phyloP scores from a whole-genome alignment of 2,797 vertebrate genomes.

The Arrhamphus sclerolepis region DNA sequence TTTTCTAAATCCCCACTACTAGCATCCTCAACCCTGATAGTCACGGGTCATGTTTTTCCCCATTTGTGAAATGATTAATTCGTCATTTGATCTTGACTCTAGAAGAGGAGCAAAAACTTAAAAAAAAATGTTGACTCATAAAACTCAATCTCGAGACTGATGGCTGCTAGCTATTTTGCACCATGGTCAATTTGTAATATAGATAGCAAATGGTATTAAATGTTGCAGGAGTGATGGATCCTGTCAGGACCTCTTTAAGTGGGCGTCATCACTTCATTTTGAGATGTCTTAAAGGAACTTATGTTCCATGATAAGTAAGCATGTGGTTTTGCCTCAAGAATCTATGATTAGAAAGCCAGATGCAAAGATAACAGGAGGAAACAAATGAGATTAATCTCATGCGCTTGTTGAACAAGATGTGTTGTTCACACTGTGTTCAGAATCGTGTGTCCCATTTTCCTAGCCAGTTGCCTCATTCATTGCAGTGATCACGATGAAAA shows the following conservation, averaged over 20 bases:
- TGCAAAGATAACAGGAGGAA: conserved; percentile 44
- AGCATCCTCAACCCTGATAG: conserved; percentile 57
- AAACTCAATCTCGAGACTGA: conserved; percentile 23
- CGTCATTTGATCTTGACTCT: conserved; percentile 69
- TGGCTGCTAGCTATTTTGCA: conserved; percentile 21
- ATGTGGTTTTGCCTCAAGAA: conserved; percentile 16
- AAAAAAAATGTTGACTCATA: conserved; percentile 36
- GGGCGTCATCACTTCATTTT: conserved; percentile 48
- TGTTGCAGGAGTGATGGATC: conserved; percentile 45
- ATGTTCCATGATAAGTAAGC: conserved; percentile 35
- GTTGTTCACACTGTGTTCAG: conserved; percentile 5
- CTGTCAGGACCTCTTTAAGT: conserved; percentile 36
- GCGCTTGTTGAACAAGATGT: conserved; percentile 21
- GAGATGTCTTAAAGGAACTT: conserved; percentile 17
- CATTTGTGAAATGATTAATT: conserved; percentile 58
- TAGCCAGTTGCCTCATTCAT: conserved; percentile 26
- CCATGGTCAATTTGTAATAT: conserved; percentile 61
- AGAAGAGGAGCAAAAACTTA: conserved; percentile 46
- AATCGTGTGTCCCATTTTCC: conserved; percentile 9
- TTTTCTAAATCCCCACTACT: conserved; percentile 16
- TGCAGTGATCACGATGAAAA: conserved; percentile 2
- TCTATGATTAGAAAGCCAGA: conserved; percentile 46
- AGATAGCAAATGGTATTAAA: conserved; percentile 38
- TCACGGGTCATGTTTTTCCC: conserved; percentile 53
- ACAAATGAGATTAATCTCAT: conserved; percentile 39